Conservation (phyloP, 2,888 invertebrate genomes). For the Odontocolon sp. region DNA sequence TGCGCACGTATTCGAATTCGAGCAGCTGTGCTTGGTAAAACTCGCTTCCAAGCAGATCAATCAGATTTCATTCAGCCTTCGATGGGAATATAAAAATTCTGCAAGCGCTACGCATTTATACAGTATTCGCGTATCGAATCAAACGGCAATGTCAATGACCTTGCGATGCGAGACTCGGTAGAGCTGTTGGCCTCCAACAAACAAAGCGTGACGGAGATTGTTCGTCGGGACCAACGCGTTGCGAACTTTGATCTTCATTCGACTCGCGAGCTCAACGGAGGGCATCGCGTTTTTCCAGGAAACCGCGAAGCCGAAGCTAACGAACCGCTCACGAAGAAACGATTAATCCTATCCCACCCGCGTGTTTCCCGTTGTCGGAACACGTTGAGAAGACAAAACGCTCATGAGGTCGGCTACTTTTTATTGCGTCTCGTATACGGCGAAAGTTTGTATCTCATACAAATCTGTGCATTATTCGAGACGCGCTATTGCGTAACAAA, state of each 20-base stretch:
- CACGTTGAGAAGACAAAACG: not conserved
- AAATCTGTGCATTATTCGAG: not conserved
- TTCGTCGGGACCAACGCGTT: slow-evolving; percentile 56
- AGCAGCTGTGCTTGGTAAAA: not conserved
- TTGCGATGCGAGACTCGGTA: slow-evolving; percentile 41
- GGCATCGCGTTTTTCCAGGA: slow-evolving; percentile 23
- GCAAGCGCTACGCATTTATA: no score
- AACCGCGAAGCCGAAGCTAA: slow-evolving; percentile 1
- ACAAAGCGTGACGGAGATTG: slow-evolving; percentile 59
- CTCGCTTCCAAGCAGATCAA: not conserved
- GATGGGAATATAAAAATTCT: not conserved
- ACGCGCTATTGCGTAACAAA: slow-evolving; percentile 22
- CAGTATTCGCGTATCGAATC: not conserved
- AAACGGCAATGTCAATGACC: slow-evolving; percentile 58
- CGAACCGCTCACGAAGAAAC: slow-evolving; percentile 20
- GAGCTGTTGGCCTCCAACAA: slow-evolving; percentile 51
- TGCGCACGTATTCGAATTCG: not conserved
- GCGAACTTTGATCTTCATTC: slow-evolving; percentile 55
- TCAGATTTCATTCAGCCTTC: not conserved
- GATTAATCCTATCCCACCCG: slow-evolving; percentile 33
- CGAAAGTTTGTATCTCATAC: slow-evolving; percentile 12
- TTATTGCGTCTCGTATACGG: slow-evolving; percentile 24
- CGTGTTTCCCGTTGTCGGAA: not conserved
- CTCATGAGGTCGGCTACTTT: not conserved
- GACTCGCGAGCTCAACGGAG: slow-evolving; percentile 1